Conservation (phyloP, 2,797 vertebrate species). For the Hephaestus fuliginosus region DNA sequence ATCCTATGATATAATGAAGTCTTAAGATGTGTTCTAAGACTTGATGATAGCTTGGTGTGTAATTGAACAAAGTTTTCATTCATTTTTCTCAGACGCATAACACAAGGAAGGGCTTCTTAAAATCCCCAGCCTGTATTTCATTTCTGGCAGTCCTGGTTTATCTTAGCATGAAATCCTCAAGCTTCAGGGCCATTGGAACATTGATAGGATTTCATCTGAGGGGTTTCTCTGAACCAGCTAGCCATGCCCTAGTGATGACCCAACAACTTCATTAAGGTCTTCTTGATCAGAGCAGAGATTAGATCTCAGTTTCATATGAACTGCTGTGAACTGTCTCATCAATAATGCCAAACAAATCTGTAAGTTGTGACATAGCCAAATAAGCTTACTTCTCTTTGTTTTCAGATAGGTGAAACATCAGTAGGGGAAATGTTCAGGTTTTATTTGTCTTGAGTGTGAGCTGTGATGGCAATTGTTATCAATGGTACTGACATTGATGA, state of each 20-base stretch:
- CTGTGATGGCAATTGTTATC: not conserved
- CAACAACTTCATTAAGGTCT: conserved; percentile 47
- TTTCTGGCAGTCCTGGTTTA: conserved; percentile 31
- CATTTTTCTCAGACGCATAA: conserved; percentile 5
- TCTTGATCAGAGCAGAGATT: conserved; percentile 58
- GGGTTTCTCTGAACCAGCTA: not conserved
- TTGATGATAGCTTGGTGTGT: not conserved
- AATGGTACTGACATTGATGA: not conserved
- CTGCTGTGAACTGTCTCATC: not conserved
- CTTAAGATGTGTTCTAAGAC: not conserved
- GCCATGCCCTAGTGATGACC: conserved; percentile 24
- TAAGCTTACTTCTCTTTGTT: not conserved
- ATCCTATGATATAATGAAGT: not conserved
- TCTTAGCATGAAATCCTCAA: conserved; percentile 12
- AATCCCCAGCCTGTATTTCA: conserved; percentile 12
- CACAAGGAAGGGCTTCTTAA: conserved; percentile 6
- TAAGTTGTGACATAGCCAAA: conserved; percentile 19
- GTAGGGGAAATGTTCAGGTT: not conserved
- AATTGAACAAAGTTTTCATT: conserved; percentile 38
- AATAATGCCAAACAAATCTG: conserved; percentile 40
- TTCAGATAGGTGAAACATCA: not conserved
- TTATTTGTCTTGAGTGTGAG: not conserved
- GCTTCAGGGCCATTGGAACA: conserved; percentile 4
- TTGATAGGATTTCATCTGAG: conserved; percentile 25
- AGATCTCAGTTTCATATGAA: conserved; percentile 36